Evolutionary conservation across 2,888 invertebrate species (phyloP).

Genomic region (Tenodera sinensis): DNA sequence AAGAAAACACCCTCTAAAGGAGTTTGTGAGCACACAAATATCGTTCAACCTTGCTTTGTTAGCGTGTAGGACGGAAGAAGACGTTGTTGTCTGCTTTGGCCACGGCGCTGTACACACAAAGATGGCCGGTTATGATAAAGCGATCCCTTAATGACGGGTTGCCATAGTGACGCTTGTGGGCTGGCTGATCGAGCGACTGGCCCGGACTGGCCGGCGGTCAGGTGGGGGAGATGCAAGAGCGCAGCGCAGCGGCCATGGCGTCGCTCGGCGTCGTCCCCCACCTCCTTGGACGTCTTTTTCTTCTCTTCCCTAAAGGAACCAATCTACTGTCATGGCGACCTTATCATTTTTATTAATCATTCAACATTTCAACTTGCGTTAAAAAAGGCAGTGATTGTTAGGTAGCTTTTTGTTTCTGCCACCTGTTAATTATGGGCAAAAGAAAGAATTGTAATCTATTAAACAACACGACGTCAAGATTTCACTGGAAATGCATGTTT

Average conservation of each 20-base stretch:
- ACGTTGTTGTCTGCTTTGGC: slow-evolving; percentile 36
- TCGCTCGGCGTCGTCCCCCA: background rate
- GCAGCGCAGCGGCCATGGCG: slow-evolving; percentile 1
- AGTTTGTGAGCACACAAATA: no score
- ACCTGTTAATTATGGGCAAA: no score
- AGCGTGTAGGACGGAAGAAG: background rate
- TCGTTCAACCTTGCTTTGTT: no score
- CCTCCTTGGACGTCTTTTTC: background rate
- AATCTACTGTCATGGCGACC: background rate
- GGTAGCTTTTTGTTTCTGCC: no score
- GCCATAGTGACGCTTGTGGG: slow-evolving; percentile 45
- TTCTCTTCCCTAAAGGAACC: background rate
- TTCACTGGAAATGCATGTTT: no score
- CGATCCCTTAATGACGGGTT: slow-evolving; percentile 54
- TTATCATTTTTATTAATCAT: background rate
- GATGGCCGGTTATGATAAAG: slow-evolving; percentile 54
- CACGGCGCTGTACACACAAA: slow-evolving; percentile 37
- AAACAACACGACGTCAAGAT: no score
- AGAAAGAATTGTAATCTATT: no score
- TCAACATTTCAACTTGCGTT: no score
- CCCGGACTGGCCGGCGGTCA: slow-evolving; percentile 34
- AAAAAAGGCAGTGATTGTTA: no score
- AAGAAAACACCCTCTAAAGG: no score
- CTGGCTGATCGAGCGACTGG: slow-evolving; percentile 37
- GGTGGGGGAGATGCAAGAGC: slow-evolving; percentile 12